These are phyloP conservation scores for Drosophila glabriapex DNA, from an alignment of 2,888 invertebrate genomes.

Conservation along the genomic window DNA sequence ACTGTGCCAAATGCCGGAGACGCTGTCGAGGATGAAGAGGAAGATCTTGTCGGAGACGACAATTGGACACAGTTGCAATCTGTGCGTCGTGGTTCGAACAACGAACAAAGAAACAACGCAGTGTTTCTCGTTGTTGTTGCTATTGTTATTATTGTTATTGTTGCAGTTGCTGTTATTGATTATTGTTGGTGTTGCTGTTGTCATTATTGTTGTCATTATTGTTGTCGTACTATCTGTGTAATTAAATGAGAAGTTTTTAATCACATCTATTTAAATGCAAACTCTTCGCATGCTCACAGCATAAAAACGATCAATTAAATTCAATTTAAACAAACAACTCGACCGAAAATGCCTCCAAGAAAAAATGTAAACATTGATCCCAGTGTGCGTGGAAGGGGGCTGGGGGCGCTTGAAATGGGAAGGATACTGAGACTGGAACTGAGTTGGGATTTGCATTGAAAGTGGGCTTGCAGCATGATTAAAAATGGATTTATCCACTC, in stretches of 20 bases:
- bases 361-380: slow-evolving; percentile 71
- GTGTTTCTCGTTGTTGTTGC: slow-evolving; percentile 6
- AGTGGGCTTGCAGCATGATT: slow-evolving; percentile 54
- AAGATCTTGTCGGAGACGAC: slow-evolving; percentile 50
- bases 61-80: slow-evolving; percentile 78
- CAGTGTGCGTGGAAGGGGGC: neutral
- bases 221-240: slow-evolving; percentile 16
- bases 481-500: slow-evolving; percentile 67
- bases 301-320: slow-evolving; percentile 70
- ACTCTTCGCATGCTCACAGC: slow-evolving; percentile 19
- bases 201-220: neutral
- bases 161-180: neutral
- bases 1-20: slow-evolving; percentile 62
- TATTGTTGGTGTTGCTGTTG: neutral
- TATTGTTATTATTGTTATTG: slow-evolving; percentile 5
- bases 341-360: slow-evolving; percentile 60
- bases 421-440: neutral
- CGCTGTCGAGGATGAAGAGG: neutral
- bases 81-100: slow-evolving; percentile 67
- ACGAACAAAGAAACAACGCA: slow-evolving; percentile 42
- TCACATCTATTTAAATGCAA: slow-evolving; percentile 51
- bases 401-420: neutral
- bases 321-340: slow-evolving; percentile 52
- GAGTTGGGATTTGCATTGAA: neutral
- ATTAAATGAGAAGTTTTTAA: slow-evolving; percentile 69